Conservation (phyloP, 2,113 vertebrate species). For the Pimephales promelas region DNA sequence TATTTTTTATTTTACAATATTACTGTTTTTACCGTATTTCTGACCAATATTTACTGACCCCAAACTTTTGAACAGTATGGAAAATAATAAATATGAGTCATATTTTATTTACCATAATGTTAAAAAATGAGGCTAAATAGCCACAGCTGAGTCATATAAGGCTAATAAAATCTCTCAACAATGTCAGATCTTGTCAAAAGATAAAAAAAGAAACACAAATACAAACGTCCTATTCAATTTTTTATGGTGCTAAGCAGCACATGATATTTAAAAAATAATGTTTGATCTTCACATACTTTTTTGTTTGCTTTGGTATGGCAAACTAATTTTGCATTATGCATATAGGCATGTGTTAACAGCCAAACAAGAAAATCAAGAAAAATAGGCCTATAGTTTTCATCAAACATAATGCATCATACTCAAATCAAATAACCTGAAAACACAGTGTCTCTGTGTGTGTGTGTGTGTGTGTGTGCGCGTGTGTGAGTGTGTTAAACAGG, state of each 20-base stretch:
- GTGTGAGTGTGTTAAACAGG: background rate
- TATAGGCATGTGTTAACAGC: background rate
- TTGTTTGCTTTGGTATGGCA: background rate
- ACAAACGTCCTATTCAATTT: background rate
- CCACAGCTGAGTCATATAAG: background rate
- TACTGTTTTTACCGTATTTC: too few relatives aligned
- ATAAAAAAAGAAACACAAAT: background rate
- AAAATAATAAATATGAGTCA: too few relatives aligned
- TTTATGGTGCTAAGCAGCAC: background rate
- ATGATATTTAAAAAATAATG: background rate
- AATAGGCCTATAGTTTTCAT: background rate
- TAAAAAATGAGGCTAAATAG: background rate
- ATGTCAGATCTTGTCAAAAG: background rate
- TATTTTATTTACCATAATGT: too few relatives aligned
- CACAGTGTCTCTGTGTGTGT: background rate
- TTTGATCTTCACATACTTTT: background rate
- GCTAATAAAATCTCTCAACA: background rate
- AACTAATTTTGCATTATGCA: background rate
- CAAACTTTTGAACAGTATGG: background rate
- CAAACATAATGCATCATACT: constrained; percentile 1
- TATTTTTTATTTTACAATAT: too few relatives aligned
- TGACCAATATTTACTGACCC: background rate
- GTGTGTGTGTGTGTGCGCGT: background rate
- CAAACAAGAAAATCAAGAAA: background rate
- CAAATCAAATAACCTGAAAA: background rate